These are phyloP conservation scores for Pseudobourletiella spinata DNA, from an alignment of 1,140 invertebrate species.

Conservation along the genomic window DNA sequence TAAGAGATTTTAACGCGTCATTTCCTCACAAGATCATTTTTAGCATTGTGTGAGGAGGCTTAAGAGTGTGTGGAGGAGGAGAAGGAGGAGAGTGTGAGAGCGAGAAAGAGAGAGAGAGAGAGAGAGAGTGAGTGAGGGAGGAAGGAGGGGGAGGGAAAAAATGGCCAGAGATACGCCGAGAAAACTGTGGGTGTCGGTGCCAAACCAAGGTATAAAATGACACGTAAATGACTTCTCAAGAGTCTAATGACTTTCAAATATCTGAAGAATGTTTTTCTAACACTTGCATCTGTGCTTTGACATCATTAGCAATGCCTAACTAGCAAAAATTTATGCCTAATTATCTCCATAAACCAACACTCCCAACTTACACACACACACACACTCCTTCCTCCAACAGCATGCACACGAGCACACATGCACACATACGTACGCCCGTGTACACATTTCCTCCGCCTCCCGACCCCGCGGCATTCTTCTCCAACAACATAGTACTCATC, in stretches of 20 bases:
- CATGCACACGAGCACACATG: no score
- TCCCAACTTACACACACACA: not conserved
- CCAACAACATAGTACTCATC: no score
- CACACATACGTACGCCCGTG: no score
- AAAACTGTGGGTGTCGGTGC: conserved; percentile 19
- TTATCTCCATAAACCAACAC: conserved; percentile 20
- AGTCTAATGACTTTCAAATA: conserved; percentile 33
- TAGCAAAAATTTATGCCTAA: conserved; percentile 35
- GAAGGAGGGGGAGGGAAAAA: not conserved
- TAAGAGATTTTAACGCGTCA: conserved; percentile 33
- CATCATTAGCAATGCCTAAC: conserved; percentile 34
- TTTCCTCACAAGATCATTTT: conserved; percentile 34
- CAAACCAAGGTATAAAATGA: conserved; percentile 24
- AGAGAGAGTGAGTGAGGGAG: not conserved
- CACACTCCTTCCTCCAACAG: no score
- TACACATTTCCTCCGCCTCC: no score
- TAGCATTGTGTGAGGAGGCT: conserved; percentile 1
- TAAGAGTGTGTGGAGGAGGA: not conserved
- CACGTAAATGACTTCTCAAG: conserved; percentile 19
- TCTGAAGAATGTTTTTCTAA: conserved; percentile 29
- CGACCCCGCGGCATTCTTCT: no score
- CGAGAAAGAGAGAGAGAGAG: no score
- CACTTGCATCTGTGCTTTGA: conserved; percentile 32
- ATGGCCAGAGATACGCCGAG: not conserved
- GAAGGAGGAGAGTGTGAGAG: no score